Percentiles rank a stretch among this genome's conserved stretches.
phyloP scores from a whole-genome alignment of 2,888 invertebrate species.

The Aspidapion aeneum region DNA sequence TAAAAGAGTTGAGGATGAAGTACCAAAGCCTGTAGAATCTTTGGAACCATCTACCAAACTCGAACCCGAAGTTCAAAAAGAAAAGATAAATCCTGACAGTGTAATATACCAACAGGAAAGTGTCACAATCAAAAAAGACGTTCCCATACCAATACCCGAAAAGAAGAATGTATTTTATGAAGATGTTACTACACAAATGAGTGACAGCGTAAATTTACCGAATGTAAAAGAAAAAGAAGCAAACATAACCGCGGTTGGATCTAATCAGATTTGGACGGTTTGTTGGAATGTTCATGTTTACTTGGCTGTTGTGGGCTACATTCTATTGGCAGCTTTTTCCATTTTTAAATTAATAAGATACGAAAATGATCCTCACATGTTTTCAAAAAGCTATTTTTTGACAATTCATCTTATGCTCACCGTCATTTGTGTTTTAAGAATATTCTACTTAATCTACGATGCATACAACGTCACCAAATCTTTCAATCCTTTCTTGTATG shows the following conservation, averaged over 20 bases:
- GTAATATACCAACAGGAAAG: constrained; percentile 40
- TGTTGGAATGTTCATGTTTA: constrained; percentile 93
- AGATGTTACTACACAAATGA: constrained; percentile 44
- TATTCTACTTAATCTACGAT: constrained; percentile 87
- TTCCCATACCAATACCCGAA: constrained; percentile 26
- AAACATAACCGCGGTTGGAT: constrained; percentile 43
- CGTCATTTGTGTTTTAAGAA: constrained; percentile 75
- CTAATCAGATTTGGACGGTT: constrained; percentile 66
- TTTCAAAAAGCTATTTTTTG: constrained; percentile 85
- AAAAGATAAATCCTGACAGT: constrained; percentile 26
- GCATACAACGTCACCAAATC: constrained; percentile 86
- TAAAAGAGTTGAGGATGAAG: constrained; percentile 33
- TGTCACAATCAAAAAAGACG: constrained; percentile 43
- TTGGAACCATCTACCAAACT: constrained; percentile 3
- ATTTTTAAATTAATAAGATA: constrained; percentile 83
- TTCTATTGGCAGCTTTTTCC: constrained; percentile 78
- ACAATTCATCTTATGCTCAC: constrained; percentile 81
- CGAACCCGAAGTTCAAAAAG: constrained; percentile 15
- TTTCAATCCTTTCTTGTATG: constrained; percentile 73
- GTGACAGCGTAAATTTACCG: constrained; percentile 55
- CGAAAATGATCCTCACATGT: constrained; percentile 80
- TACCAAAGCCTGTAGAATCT: constrained; percentile 5
- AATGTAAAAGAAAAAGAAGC: constrained; percentile 52
- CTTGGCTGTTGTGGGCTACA: constrained; percentile 79
- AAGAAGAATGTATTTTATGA: constrained; percentile 30